phyloP scores from a whole-genome alignment of 1,140 invertebrate genomes.

The Marisa cornuarietis region DNA sequence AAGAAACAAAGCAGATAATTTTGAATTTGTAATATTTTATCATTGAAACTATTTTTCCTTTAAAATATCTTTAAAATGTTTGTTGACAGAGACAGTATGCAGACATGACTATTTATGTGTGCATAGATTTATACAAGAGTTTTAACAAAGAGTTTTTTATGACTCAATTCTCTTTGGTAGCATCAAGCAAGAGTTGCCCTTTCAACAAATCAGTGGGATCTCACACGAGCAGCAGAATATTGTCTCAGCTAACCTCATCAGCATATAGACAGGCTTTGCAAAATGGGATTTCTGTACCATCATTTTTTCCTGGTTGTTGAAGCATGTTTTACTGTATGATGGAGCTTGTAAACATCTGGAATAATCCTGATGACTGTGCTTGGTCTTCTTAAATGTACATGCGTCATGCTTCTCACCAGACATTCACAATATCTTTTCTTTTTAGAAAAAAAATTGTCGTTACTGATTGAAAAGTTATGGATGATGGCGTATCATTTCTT shows the following conservation, averaged over 20 bases:
- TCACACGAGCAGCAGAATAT: conserved; percentile 62
- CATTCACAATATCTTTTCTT: not conserved
- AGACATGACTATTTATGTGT: too few species aligned
- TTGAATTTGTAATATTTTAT: too few species aligned
- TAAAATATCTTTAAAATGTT: too few species aligned
- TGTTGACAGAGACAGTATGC: too few species aligned
- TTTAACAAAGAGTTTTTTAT: not conserved
- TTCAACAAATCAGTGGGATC: conserved; percentile 65
- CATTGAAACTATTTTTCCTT: too few species aligned
- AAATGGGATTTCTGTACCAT: not conserved
- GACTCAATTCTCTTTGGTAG: conserved; percentile 43
- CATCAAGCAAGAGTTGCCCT: conserved; percentile 61
- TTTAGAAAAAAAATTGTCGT: too few species aligned
- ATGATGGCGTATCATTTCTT: too few species aligned
- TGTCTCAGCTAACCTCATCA: conserved; percentile 53
- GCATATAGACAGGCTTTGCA: not conserved
- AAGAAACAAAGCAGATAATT: too few species aligned
- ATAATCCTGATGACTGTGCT: not conserved
- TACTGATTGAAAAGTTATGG: too few species aligned
- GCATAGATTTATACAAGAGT: not conserved
- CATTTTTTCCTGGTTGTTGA: not conserved
- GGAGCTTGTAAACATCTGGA: not conserved
- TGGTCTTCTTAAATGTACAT: not conserved
- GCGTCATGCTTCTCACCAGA: not conserved
- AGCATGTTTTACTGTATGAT: not conserved